Evolutionary conservation across 2,888 invertebrate genomes (phyloP).

Genomic region (Agapostemon virescens): DNA sequence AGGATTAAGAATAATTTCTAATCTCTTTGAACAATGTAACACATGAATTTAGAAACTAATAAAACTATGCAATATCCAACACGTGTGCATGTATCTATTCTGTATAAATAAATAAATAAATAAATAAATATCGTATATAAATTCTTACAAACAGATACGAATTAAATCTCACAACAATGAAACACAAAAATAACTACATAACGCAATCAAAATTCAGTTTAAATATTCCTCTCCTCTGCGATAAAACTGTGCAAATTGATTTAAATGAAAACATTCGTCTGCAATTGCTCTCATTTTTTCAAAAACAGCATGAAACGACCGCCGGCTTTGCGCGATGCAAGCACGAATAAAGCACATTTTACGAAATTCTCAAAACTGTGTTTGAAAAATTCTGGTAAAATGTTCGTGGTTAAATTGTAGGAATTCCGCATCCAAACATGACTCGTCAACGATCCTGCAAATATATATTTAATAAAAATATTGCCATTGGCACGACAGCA

Average conservation of each 20-base stretch:
- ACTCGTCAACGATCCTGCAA: constrained; percentile 25
- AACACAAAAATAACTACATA: background rate
- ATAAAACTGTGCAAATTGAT: background rate
- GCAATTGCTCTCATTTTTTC: background rate
- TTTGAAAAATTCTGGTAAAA: constrained; percentile 32
- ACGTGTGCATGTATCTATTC: no score
- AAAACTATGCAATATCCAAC: no score
- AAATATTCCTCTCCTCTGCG: background rate
- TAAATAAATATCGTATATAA: no score
- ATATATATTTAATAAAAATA: constrained; percentile 33
- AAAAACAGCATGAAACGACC: background rate
- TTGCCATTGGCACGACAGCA: background rate
- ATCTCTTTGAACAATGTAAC: no score
- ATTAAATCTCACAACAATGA: no score
- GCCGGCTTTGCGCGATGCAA: background rate
- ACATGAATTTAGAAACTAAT: no score
- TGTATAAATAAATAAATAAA: no score
- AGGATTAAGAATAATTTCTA: no score
- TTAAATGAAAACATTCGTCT: background rate
- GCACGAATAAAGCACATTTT: constrained; percentile 15
- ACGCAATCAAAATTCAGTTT: background rate
- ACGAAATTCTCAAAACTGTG: constrained; percentile 10
- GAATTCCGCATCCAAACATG: constrained; percentile 25
- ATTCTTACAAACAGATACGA: background rate
- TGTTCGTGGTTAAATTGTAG: background rate